Evolutionary conservation across 2,888 invertebrate genomes (phyloP), one percentile per base, ranked within the genome.

Genomic region (Chloromyia formosa): DNA sequence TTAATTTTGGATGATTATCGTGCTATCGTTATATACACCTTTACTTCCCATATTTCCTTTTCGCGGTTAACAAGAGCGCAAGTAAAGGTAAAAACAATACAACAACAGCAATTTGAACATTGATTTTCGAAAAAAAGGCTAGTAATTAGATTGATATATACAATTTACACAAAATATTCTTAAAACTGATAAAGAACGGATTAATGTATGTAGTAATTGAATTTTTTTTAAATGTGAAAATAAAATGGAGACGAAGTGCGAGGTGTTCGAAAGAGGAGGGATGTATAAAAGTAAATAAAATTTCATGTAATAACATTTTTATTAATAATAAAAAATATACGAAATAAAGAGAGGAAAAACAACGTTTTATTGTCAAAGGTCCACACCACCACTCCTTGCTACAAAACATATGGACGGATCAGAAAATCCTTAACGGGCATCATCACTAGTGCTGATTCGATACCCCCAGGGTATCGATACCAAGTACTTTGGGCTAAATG

Each of bases 71-170:
- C 3, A 7, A 35, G 7, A 4, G 2, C 7, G 27, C 27, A 35
- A 35, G 3, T 7, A 35, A 35, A 35, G 7, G 2, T 35, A 35
- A 35, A n/a, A n/a, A n/a, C n/a, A n/a, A n/a, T 7, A 7, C 2
- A 35, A 35, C 27, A 35, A 2, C 27, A 35, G 7, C 40, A 40
- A 40, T 62, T 62, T 16, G 62, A 62, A 62, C 23, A n/a, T 14
- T 35, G 27, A 35, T 7, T 35, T 35, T 35, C 7, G 2, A 35
- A 35, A 35, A 35, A 35, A 71, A 71, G 71, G 71, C 71, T 71
- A 71, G 71, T 71, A 71, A 71, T 56, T 71, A 71, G 56, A 56
- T 40, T 58, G 56, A 71, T 71, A 69, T n/a, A 35, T 35, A 54
- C 54, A 69, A 69, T 69, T 56, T 69, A 69, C 9, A 69, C 20